Evolutionary conservation across 2,888 invertebrate genomes (phyloP), one percentile per base, ranked within the genome.

Genomic region (Agriopis marginaria): DNA sequence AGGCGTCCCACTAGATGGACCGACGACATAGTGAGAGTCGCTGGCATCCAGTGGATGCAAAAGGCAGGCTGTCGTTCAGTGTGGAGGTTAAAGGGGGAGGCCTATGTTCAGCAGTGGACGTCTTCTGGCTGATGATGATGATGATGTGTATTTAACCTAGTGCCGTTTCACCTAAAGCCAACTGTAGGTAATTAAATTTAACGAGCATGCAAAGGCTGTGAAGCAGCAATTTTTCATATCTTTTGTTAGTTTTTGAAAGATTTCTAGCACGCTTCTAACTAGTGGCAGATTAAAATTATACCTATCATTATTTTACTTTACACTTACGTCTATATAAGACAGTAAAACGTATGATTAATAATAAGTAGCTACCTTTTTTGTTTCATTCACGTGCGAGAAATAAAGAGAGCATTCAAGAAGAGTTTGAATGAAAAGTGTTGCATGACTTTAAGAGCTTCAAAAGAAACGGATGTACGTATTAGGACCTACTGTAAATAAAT

Each of bases 101-200:
- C n/a, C n/a, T n/a, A n/a, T n/a, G n/a, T n/a, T n/a, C n/a, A n/a
- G n/a, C n/a, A n/a, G n/a, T n/a, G n/a, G n/a, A n/a, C n/a, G n/a
- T n/a, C n/a, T n/a, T n/a, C n/a, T n/a, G n/a, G n/a, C n/a, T n/a
- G n/a, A n/a, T n/a, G n/a, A n/a, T n/a, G n/a, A n/a, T n/a, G n/a
- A n/a, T n/a, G n/a, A n/a, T n/a, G n/a, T n/a, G n/a, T n/a, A 10
- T 14, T 17, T 10, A 49, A n/a, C 49, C 10, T n/a, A 49, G 40
- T 60, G 49, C 6, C 7, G 39, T 60, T 32, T 40, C 10, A 49
- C 40, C 40, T 47, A 39, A 14, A n/a, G n/a, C 11, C 14, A 32
- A 50, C 49, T 11, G 44, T 55, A 56, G 51, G 51, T 62, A 65
- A 65, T 65, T 69, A 69, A 65, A 47, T 65, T 45, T 65, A 69